Base-by-base conservation (phyloP, 2,797 vertebrate species). In the Capromys pilorides region DNA sequence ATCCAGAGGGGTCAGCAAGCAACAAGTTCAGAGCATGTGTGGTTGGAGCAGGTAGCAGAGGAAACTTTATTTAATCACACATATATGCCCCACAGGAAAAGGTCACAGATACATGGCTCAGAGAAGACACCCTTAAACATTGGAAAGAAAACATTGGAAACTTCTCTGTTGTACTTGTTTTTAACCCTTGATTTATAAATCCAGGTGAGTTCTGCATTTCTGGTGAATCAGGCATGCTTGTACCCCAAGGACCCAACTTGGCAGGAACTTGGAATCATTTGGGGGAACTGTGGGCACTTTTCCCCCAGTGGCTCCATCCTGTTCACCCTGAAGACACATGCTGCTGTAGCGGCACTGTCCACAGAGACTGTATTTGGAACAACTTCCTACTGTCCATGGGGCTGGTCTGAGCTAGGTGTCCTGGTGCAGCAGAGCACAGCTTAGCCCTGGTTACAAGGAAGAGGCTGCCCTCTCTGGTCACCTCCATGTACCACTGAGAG, bases 41-140 rank as follows among this genome's bases (percentile, higher is more conserved):
- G 22, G 41, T 39, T 73, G 22, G 21, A 73, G 61, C 26, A 3
- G 2, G 7, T 33, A 2, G 61, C 24, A 57, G 62, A 22, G 21
- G 80, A 19, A 36, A 21, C 6, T 31, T 81, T 61, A 39, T 31
- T 12, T 22, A 2, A 11, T 14, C 7, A 26, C 3, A n/a, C 28
- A 24, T 18, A 16, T 11, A 18, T 6, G 18, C 4, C 49, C 19
- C 3, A 6, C 54, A 33, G 51, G 61, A 28, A n/a, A 12, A 57
- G 57, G 49, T 16, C 51, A 18, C 5, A 31, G 18, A 4, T 1
- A 3, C 0, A 0, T 1, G 7, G 66, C 39, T 36, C 57, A 1
- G 0, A 0, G 62, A 24, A 33, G 39, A 3, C 16, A 3, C 10
- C 16, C 33, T 51, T 33, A 6, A 7, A 8, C 31, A 3, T 22